These are phyloP conservation scores for Castor canadensis DNA, from an alignment of 2,113 vertebrate genomes.

Conservation along the genomic window DNA sequence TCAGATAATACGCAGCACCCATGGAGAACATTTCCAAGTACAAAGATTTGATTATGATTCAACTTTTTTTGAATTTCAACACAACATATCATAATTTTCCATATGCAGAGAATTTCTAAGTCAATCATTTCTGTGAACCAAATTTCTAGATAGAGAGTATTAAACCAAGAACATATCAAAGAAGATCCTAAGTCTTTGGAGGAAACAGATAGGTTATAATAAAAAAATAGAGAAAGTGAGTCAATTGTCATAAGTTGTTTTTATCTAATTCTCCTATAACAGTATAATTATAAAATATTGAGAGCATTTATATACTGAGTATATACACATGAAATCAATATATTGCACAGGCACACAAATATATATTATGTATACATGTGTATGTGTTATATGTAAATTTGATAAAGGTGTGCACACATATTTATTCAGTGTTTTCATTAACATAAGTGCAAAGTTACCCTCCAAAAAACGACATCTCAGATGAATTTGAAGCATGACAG, in stretches of 20 bases:
- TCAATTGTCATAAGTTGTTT: not conserved
- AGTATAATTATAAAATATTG: not conserved
- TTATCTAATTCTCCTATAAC: not conserved
- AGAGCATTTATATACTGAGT: not conserved
- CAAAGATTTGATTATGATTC: constrained; percentile 63
- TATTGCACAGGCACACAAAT: not conserved
- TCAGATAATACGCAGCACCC: not conserved
- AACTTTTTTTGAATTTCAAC: constrained; percentile 66
- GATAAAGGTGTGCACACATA: not conserved
- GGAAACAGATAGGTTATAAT: not conserved
- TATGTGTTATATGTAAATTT: not conserved
- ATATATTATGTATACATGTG: not conserved
- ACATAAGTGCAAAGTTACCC: not conserved
- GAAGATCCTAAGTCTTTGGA: not conserved
- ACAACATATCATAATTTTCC: constrained; percentile 30
- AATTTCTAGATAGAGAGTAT: constrained; percentile 36
- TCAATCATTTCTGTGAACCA: not conserved
- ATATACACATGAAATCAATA: not conserved
- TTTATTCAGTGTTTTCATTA: not conserved
- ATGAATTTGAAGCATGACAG: not conserved
- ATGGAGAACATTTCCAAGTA: constrained; percentile 30
- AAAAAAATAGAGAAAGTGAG: not conserved
- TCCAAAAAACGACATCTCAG: not conserved
- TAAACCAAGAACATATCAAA: constrained; percentile 35
- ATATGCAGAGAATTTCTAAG: not conserved